Evolutionary conservation across 2,888 invertebrate genomes (phyloP).

Genomic region (Eupithecia dodoneata): DNA sequence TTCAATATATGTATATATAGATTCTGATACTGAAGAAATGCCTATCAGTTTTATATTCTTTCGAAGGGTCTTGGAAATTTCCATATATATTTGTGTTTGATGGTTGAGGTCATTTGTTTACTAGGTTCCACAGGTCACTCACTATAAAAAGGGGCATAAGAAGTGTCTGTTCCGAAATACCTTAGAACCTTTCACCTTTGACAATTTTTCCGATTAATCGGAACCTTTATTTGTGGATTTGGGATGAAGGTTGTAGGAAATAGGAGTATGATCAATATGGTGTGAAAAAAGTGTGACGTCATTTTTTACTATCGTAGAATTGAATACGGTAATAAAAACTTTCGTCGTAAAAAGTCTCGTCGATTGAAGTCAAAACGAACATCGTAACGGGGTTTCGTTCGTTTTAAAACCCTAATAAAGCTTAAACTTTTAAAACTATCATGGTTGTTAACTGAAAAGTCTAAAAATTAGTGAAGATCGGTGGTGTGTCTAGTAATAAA

Average conservation of each 20-base stretch:
- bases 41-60: conserved; percentile 41
- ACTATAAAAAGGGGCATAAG: conserved; percentile 11
- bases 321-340: not conserved
- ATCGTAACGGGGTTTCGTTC: too few relatives aligned
- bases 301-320: too few relatives aligned
- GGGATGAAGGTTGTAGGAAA: conserved; percentile 9
- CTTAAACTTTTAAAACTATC: too few relatives aligned
- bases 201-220: conserved; percentile 53
- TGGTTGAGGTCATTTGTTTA: conserved; percentile 4
- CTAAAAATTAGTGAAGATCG: too few relatives aligned
- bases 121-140: not conserved
- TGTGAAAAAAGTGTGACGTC: not conserved
- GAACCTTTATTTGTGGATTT: conserved; percentile 25
- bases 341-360: not conserved
- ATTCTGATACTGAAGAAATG: conserved; percentile 41
- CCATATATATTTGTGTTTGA: not conserved
- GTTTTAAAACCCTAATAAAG: too few relatives aligned
- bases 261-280: not conserved
- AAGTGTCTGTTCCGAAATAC: conserved; percentile 60
- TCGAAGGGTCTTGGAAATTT: conserved; percentile 3
- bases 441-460: too few relatives aligned
- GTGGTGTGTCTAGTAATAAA: too few relatives aligned
- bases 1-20: too few relatives aligned
- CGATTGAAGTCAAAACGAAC: too few relatives aligned
- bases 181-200: conserved; percentile 60